Base-by-base conservation (phyloP, 1,140 invertebrate genomes). In the Trigoniulus corallinus region DNA sequence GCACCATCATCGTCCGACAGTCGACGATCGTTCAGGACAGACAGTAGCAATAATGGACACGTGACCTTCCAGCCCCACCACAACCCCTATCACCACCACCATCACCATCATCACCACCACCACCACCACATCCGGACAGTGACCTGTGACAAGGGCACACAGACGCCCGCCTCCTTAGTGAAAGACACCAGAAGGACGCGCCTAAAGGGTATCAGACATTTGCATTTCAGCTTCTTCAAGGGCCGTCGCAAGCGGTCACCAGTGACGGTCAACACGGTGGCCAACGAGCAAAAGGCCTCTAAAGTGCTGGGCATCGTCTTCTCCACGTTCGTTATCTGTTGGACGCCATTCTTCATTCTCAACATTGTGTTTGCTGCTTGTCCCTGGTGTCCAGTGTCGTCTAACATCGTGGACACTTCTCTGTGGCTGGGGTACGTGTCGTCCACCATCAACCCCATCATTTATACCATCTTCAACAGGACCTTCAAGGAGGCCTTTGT, bases 281-380 rank as follows among this genome's bases (percentile, higher is more conserved):
- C 81, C 20, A 84, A 81, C 7, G 83, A 87, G 59, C 82, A 86
- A 62, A 86, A 86, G 60, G 82, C 82, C 0, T 81, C 80, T 51
- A 86, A 86, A 46, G 56, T 57, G 24, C 49, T 59, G 12, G 58
- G 58, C 15, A 29, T 59, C 4, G 58, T 59, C 0, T 59, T 59
- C 54, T 58, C 57, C 25, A 55, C 58, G 4, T 62, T 62, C 48
- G 58, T 62, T 25, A 53, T 61, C 12, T 62, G 61, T 41, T 62
- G 61, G 61, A 55, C 59, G 10, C 61, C 61, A 12, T 62, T 62
- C 42, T 62, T 62, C 47, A 24, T 60, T 26, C 56, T 62, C 12
- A 62, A 61, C 25, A 54, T 61, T 15, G 49, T 57, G 20, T 54
- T 61, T 47, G 59, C 58, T 7, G 54, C 59, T 3, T 61, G 57